phyloP scores from a whole-genome alignment of 2,888 invertebrate species.

The Clanis bilineata region DNA sequence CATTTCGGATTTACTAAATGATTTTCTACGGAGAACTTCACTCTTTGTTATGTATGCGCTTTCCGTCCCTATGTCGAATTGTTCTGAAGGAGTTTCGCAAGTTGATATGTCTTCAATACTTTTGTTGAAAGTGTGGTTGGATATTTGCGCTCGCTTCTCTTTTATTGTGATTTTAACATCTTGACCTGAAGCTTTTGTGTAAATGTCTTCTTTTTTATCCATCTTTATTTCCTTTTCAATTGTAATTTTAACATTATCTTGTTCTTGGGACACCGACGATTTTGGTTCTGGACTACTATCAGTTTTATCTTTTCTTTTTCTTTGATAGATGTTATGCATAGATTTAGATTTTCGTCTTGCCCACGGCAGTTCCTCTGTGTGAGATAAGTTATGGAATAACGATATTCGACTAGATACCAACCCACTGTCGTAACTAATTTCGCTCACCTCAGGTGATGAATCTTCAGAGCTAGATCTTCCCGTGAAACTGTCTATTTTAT shows the following conservation, averaged over 20 bases:
- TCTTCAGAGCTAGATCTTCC: slow-evolving; percentile 55
- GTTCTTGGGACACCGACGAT: background rate
- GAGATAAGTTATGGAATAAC: slow-evolving; percentile 68
- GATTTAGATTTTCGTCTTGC: slow-evolving; percentile 55
- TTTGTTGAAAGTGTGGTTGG: slow-evolving; percentile 39
- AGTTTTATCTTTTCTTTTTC: slow-evolving; percentile 41
- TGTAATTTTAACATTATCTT: background rate
- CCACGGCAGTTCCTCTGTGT: slow-evolving; percentile 59
- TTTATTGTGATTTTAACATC: slow-evolving; percentile 31
- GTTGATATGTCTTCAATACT: slow-evolving; percentile 44
- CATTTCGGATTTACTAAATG: slow-evolving; percentile 76
- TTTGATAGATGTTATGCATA: slow-evolving; percentile 55
- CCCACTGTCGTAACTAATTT: slow-evolving; percentile 61
- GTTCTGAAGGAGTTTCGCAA: background rate
- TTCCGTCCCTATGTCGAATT: background rate
- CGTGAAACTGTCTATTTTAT: slow-evolving; percentile 72
- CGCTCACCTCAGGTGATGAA: slow-evolving; percentile 40
- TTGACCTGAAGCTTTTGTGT: slow-evolving; percentile 24
- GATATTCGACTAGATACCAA: slow-evolving; percentile 76
- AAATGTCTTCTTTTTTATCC: slow-evolving; percentile 22
- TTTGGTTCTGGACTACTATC: slow-evolving; percentile 24
- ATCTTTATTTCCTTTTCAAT: background rate
- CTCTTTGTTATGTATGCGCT: slow-evolving; percentile 17
- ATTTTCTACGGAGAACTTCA: slow-evolving; percentile 50
- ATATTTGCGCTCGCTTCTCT: slow-evolving; percentile 52